Evolutionary conservation across 2,888 invertebrate species (phyloP).

Genomic region (Tetropium fuscum): DNA sequence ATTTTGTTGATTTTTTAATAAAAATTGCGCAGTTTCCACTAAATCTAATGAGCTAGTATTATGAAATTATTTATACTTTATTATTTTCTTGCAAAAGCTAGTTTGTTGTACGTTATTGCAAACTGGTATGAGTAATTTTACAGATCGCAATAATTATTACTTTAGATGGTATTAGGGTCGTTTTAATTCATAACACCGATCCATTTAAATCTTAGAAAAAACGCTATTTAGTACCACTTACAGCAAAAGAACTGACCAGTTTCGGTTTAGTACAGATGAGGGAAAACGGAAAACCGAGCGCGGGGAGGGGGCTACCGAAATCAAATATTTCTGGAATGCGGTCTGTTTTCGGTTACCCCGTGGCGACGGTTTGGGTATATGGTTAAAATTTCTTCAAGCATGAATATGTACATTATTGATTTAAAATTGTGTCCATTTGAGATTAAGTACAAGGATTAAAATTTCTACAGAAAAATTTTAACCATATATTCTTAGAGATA

Average conservation of each 20-base stretch:
- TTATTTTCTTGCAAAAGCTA: constrained; percentile 54
- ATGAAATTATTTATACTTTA: constrained; percentile 45
- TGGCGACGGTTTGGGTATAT: constrained; percentile 7
- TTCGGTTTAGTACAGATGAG: too few relatives aligned
- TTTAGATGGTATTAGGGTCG: neutral
- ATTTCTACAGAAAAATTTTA: constrained; percentile 34
- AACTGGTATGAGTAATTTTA: constrained; percentile 14
- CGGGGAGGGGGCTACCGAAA: too few relatives aligned
- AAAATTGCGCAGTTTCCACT: constrained; percentile 51
- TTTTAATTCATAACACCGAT: constrained; percentile 19
- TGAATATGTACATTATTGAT: constrained; percentile 36
- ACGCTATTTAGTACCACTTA: constrained; percentile 20
- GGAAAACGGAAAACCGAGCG: too few relatives aligned
- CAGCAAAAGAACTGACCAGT: constrained; percentile 14
- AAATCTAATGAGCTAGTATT: constrained; percentile 51
- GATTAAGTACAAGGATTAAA: constrained; percentile 32
- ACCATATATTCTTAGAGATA: constrained; percentile 35
- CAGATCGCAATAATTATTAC: constrained; percentile 12
- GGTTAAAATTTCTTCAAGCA: constrained; percentile 34
- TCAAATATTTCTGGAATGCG: too few relatives aligned
- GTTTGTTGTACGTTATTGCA: constrained; percentile 48
- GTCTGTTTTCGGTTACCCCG: constrained; percentile 2
- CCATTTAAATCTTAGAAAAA: neutral
- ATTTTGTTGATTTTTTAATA: constrained; percentile 52
- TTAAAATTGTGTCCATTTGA: constrained; percentile 34